Conservation (phyloP, 2,888 invertebrate genomes). For the Orthosia gothica region DNA sequence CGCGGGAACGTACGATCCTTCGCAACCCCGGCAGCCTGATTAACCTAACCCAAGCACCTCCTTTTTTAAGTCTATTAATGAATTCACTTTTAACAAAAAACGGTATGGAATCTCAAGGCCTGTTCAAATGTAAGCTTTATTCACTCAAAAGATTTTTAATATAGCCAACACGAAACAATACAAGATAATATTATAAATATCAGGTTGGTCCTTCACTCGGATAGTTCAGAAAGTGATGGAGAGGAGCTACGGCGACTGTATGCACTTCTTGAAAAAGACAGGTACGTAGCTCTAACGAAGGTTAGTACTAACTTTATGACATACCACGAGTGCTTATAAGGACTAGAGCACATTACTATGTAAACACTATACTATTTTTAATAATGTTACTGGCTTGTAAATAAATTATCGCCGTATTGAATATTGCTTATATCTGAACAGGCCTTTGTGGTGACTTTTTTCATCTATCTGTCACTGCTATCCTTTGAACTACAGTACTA, state of each 20-base stretch:
- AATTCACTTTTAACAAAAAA: not conserved
- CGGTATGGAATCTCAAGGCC: conserved; percentile 23
- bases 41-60: no score
- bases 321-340: conserved; percentile 17
- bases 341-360: conserved; percentile 5
- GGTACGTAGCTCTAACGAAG: conserved; percentile 37
- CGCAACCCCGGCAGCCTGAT: no score
- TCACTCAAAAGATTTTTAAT: not conserved
- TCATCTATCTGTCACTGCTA: not conserved
- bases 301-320: conserved; percentile 33
- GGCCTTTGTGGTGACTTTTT: conserved; percentile 28
- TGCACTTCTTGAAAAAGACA: conserved; percentile 39
- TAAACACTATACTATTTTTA: no score
- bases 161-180: conserved; percentile 27
- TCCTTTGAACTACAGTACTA: no score
- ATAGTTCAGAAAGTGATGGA: conserved; percentile 54
- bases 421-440: conserved; percentile 53
- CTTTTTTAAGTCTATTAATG: not conserved
- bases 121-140: conserved; percentile 50
- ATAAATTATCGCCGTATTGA: not conserved
- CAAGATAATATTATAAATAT: conserved; percentile 56
- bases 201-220: conserved; percentile 52
- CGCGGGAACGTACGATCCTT: no score
- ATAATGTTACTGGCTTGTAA: not conserved
- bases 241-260: conserved; percentile 57